A percentile compares a stretch with the other conserved stretches of the same genome.
Evolutionary conservation across 2,888 invertebrate genomes (phyloP).

Genomic region (Microctonus brassicae): DNA sequence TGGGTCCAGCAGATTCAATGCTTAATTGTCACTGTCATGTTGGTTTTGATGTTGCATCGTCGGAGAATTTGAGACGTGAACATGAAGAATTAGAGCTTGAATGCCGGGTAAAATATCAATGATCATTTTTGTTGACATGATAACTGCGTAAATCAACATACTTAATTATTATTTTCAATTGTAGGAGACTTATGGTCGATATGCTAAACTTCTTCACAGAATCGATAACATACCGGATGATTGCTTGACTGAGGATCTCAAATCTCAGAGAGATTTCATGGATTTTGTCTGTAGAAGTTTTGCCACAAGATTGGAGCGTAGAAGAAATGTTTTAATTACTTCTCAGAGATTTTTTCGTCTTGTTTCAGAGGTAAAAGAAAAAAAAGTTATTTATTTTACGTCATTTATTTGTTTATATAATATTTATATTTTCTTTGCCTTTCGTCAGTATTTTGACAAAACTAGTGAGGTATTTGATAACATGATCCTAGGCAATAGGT

Average conservation of each 20-base stretch:
- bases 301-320: constrained; percentile 79
- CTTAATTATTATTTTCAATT: background rate
- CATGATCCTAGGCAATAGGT: constrained; percentile 75
- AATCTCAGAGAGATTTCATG: constrained; percentile 84
- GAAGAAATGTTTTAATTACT: constrained; percentile 81
- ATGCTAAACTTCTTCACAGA: constrained; percentile 82
- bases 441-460: constrained; percentile 74
- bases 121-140: background rate
- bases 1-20: constrained; percentile 82
- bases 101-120: constrained; percentile 74
- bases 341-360: constrained; percentile 82
- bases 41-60: constrained; percentile 80
- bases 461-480: constrained; percentile 79
- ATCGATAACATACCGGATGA: constrained; percentile 75
- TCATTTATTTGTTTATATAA: background rate
- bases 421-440: constrained; percentile 23
- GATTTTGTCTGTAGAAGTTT: constrained; percentile 85
- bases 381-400: constrained; percentile 6
- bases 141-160: background rate
- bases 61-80: constrained; percentile 79
- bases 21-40: constrained; percentile 80
- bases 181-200: constrained; percentile 82
- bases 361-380: constrained; percentile 75
- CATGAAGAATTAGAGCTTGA: constrained; percentile 83
- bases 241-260: constrained; percentile 72